Base-by-base conservation (phyloP, 2,797 vertebrate species). In the Psittacula echo region DNA sequence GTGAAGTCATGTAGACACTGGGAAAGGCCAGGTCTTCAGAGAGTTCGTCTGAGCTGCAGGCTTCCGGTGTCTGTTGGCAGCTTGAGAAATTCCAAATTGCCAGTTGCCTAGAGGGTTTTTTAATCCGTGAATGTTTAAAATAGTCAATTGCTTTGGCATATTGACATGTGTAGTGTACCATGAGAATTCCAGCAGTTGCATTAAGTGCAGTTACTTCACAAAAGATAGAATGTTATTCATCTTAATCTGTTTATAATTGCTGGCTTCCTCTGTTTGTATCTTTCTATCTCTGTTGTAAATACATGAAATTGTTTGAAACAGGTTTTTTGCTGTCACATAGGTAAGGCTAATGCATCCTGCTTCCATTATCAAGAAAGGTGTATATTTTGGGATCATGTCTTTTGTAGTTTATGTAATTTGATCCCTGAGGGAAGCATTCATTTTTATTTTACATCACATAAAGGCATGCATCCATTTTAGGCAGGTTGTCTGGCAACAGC, bases 171-270 rank as follows among this genome's bases (percentile, higher is more conserved):
- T 60, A 79, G 76, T 37, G 77, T 90, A 64, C 76, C 66, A 67
- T 79, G 76, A 94, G 87, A 88, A 96, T 96, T 95, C 83, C 83
- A 94, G 70, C 41, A 66, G 76, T 86, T 94, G 87, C 76, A 74
- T 93, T 94, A 82, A 91, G 84, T 90, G 91, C 48, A 79, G 72
- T 93, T 94, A 82, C 44, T 81, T 90, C 45, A 73, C 61, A 67
- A 84, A 87, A 87, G 78, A 67, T 20, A 73, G 77, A 92, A 51
- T 48, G 41, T 53, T 89, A 48, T 51, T 91, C 41, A 16, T 86
- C 78, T 68, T 91, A 86, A 84, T 86, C 79, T 70, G 47, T 84
- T 86, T 75, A 17, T 88, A 84, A 92, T 95, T 96, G 60, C 83
- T 86, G 70, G n/a, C 47, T 91, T 93, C 48, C 53, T 86, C 62